Conservation (phyloP, 2,113 vertebrate species). For the Leptodactylus fuscus region DNA sequence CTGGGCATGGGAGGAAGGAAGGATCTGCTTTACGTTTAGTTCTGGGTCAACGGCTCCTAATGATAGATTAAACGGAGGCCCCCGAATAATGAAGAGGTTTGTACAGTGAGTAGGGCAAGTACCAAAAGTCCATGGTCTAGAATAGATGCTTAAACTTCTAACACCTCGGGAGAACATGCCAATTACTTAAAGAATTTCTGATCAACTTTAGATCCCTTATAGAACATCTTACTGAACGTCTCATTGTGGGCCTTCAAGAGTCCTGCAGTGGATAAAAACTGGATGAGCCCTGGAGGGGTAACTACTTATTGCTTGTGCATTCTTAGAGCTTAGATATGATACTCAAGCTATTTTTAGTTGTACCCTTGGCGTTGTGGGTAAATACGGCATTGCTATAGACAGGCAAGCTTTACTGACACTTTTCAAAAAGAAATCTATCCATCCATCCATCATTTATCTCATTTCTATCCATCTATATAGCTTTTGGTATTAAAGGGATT, state of each 20-base stretch:
- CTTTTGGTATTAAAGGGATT: too few species aligned
- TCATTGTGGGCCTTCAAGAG: background rate
- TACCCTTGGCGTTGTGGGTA: too few species aligned
- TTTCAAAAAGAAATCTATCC: too few species aligned
- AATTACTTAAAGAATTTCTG: slow-evolving; percentile 3
- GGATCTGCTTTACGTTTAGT: slow-evolving; percentile 89
- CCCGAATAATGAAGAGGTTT: slow-evolving; percentile 83
- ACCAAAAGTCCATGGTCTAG: slow-evolving; percentile 82
- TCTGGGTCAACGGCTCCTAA: slow-evolving; percentile 86
- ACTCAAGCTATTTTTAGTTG: too few species aligned
- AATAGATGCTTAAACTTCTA: slow-evolving; percentile 81
- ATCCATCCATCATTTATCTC: too few species aligned
- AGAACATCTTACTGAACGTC: background rate
- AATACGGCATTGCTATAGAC: too few species aligned
- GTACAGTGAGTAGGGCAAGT: slow-evolving; percentile 82
- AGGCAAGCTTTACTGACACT: too few species aligned
- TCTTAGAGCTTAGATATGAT: background rate
- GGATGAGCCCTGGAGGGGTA: background rate
- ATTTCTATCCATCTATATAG: too few species aligned
- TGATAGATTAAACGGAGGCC: slow-evolving; percentile 86
- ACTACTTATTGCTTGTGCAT: background rate
- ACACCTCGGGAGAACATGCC: background rate
- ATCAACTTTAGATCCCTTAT: too few species aligned
- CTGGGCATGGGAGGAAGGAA: slow-evolving; percentile 88
- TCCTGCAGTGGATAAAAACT: background rate